phyloP scores from a whole-genome alignment of 2,113 vertebrate genomes.

The Anguilla rostrata region DNA sequence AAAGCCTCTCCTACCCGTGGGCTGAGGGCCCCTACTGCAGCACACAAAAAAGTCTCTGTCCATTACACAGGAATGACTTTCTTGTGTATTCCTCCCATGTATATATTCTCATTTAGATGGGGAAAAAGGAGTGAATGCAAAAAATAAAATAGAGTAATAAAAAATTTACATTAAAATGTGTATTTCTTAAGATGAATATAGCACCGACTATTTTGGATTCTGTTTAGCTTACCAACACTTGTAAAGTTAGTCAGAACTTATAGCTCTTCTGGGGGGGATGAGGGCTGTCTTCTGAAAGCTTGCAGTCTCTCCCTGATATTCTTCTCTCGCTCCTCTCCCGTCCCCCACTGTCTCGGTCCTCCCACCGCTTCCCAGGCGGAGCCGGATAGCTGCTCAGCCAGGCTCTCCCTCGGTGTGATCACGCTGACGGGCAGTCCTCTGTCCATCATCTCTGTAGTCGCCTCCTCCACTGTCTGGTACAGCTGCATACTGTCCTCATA shows the following conservation, averaged over 20 bases:
- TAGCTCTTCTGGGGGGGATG: neutral
- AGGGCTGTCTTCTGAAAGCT: neutral
- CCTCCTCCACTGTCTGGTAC: too few species aligned
- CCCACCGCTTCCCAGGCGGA: slow-evolving; percentile 9
- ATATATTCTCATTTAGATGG: slow-evolving; percentile 1
- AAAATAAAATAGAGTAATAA: neutral
- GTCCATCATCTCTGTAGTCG: too few species aligned
- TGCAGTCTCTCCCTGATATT: neutral
- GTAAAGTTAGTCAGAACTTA: neutral
- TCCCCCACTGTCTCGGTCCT: neutral
- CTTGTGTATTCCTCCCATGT: neutral
- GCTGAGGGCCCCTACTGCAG: neutral
- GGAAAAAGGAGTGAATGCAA: neutral
- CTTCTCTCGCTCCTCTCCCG: neutral
- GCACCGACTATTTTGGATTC: neutral
- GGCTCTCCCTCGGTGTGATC: too few species aligned
- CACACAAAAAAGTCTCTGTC: neutral
- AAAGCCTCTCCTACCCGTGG: slow-evolving; percentile 15
- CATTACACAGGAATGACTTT: neutral
- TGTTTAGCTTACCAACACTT: neutral
- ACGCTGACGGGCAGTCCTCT: too few species aligned
- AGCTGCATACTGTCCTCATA: too few species aligned
- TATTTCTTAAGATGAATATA: neutral
- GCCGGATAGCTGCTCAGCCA: too few species aligned
- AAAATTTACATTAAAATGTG: too few species aligned